Percentiles rank a stretch among this genome's conserved stretches.
Evolutionary conservation across 1,140 invertebrate species (phyloP).

Genomic region (Cataglyphis hispanica): DNA sequence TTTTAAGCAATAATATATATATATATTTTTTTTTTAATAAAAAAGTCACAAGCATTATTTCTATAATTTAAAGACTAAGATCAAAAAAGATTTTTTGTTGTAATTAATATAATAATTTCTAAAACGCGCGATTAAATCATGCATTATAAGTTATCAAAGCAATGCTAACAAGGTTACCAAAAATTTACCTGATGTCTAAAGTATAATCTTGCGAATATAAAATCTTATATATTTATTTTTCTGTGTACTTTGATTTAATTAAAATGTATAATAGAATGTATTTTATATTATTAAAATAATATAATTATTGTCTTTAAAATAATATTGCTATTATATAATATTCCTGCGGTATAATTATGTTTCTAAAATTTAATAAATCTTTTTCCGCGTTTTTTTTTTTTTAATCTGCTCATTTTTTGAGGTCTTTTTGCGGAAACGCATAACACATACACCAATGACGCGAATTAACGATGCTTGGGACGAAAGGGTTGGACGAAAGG

Average conservation of each 20-base stretch:
- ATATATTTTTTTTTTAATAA: neutral
- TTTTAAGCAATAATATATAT: too few relatives aligned
- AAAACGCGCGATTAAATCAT: neutral
- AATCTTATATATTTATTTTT: neutral
- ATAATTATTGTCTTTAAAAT: neutral
- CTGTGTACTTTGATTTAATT: neutral
- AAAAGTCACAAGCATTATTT: neutral
- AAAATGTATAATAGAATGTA: neutral
- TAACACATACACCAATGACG: slow-evolving; percentile 24
- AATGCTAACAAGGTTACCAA: neutral
- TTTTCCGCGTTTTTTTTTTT: neutral
- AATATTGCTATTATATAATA: too few relatives aligned
- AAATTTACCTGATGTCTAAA: neutral
- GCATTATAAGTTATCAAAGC: neutral
- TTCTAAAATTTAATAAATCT: neutral
- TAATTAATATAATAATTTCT: neutral
- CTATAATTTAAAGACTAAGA: neutral
- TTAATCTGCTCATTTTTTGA: neutral
- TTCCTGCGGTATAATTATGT: neutral
- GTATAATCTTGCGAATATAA: neutral
- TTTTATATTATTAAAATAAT: neutral
- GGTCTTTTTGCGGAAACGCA: neutral
- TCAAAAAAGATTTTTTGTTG: neutral
- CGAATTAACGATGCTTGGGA: slow-evolving; percentile 19
- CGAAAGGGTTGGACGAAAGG: slow-evolving; percentile 40